Evolutionary conservation across 1,140 invertebrate genomes (phyloP).

Genomic region (Diploscapter pachys): DNA sequence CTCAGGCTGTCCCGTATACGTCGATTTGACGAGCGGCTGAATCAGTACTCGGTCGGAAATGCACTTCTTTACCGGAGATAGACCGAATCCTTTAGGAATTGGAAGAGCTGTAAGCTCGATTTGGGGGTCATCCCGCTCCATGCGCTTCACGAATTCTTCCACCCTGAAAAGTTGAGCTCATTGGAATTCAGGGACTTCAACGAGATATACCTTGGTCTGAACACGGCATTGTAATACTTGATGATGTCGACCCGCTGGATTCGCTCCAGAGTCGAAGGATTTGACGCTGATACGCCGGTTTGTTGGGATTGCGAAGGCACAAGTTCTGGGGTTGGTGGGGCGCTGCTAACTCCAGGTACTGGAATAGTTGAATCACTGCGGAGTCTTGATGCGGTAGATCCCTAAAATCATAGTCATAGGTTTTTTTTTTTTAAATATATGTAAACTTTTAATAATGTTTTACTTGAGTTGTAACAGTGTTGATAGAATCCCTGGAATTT

Average conservation of each 20-base stretch:
- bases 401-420: too few relatives aligned
- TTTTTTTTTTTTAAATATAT: too few relatives aligned
- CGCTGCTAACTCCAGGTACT: background rate
- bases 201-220: conserved; percentile 33
- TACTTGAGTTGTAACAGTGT: too few relatives aligned
- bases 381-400: conserved; percentile 7
- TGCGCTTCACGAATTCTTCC: conserved; percentile 50
- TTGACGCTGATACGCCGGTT: conserved; percentile 16
- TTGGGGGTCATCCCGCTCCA: conserved; percentile 13
- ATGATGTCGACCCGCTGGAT: conserved; percentile 41
- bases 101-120: too few relatives aligned
- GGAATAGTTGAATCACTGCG: conserved; percentile 41
- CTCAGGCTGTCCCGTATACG: too few relatives aligned
- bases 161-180: background rate
- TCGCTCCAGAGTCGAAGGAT: conserved; percentile 39
- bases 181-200: background rate
- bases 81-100: too few relatives aligned
- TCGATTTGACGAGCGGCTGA: too few relatives aligned
- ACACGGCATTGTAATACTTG: conserved; percentile 51
- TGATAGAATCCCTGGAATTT: conserved; percentile 46
- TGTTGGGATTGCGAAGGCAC: background rate
- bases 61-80: too few relatives aligned
- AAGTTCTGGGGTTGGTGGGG: conserved; percentile 23
- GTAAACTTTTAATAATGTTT: too few relatives aligned
- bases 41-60: too few relatives aligned